Conservation (phyloP, 2,888 invertebrate species). For the Sarcophaga rosellei region DNA sequence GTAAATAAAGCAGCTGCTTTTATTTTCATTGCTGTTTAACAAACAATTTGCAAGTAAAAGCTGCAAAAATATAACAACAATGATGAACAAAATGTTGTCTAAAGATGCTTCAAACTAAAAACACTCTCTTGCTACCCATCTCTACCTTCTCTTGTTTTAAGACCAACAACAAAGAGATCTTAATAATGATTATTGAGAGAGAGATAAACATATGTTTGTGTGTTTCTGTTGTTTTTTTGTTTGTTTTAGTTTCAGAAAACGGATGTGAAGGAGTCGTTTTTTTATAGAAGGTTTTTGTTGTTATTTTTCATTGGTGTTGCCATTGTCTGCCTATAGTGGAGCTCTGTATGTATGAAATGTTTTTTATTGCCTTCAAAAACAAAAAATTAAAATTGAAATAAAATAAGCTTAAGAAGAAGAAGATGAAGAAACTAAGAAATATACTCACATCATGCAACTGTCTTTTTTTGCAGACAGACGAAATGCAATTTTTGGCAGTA, state of each 20-base stretch:
- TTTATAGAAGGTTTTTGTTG: slow-evolving; percentile 52
- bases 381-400: neutral
- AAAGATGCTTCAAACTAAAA: slow-evolving; percentile 45
- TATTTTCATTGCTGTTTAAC: slow-evolving; percentile 48
- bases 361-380: slow-evolving; percentile 57
- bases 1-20: slow-evolving; percentile 56
- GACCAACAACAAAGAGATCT: neutral
- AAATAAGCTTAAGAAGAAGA: neutral
- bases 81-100: slow-evolving; percentile 16
- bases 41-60: slow-evolving; percentile 64
- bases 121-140: neutral
- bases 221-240: neutral
- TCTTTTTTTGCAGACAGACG: slow-evolving; percentile 42
- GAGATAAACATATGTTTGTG: neutral
- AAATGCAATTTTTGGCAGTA: slow-evolving; percentile 5
- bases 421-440: neutral
- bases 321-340: slow-evolving; percentile 25
- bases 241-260: slow-evolving; percentile 55
- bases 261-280: slow-evolving; percentile 68
- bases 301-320: slow-evolving; percentile 47
- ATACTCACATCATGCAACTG: slow-evolving; percentile 64
- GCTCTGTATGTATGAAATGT: slow-evolving; percentile 33
- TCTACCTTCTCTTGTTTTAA: neutral
- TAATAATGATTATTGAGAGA: slow-evolving; percentile 39
- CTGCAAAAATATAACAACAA: slow-evolving; percentile 57